Percentiles rank a stretch among this genome's conserved stretches.
Conservation (phyloP, 2,888 invertebrate species). For the Resseliella maxima region DNA sequence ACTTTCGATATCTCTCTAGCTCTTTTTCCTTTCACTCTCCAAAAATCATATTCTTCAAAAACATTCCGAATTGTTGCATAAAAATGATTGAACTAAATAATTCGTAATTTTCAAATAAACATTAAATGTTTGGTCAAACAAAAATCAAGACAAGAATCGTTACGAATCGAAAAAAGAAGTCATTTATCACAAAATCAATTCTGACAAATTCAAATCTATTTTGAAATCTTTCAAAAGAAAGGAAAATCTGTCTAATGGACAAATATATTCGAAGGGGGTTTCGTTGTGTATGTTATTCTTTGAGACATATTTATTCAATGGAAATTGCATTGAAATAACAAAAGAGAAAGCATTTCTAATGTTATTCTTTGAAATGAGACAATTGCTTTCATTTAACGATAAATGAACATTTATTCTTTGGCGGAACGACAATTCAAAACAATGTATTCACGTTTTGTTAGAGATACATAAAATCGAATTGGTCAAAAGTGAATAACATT, state of each 20-base stretch:
- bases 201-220: constrained; percentile 33
- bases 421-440: neutral
- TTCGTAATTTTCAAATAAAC: neutral
- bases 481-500: neutral
- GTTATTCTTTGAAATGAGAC: neutral
- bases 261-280: constrained; percentile 2
- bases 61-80: too few species aligned
- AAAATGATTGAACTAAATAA: neutral
- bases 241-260: neutral
- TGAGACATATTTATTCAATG: neutral
- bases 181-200: neutral
- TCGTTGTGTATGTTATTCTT: neutral
- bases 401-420: constrained; percentile 21
- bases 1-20: too few species aligned
- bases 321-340: constrained; percentile 23
- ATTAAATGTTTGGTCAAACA: neutral
- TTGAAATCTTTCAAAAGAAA: neutral
- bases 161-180: neutral
- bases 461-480: neutral
- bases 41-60: too few species aligned
- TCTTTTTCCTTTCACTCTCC: too few species aligned
- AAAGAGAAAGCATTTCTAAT: constrained; percentile 36
- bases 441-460: neutral
- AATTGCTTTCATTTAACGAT: neutral
- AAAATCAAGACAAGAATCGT: neutral